Conservation (phyloP, 2,888 invertebrate species). For the Eledona agricola region DNA sequence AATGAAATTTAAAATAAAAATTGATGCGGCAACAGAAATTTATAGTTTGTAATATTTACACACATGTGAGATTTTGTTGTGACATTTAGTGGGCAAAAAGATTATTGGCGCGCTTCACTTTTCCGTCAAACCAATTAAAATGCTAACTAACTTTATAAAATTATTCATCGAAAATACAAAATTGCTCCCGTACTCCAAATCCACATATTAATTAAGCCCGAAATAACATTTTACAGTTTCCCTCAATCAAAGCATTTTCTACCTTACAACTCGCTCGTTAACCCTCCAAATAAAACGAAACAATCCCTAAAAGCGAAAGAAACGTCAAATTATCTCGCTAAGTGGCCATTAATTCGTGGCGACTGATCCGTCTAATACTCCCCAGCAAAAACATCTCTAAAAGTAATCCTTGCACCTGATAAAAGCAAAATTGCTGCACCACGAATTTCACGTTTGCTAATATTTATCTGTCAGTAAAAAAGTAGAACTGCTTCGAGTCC, state of each 20-base stretch:
- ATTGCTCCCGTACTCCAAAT: constrained; percentile 11
- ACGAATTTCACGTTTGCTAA: too few species aligned
- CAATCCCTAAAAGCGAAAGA: constrained; percentile 15
- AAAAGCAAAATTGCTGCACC: constrained; percentile 30
- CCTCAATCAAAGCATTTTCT: constrained; percentile 1
- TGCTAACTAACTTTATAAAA: constrained; percentile 19
- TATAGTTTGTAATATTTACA: too few species aligned
- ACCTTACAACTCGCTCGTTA: not conserved
- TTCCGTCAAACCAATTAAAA: constrained; percentile 29
- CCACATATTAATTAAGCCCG: not conserved
- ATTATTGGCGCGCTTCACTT: too few species aligned
- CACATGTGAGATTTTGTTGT: too few species aligned
- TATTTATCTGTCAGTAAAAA: too few species aligned
- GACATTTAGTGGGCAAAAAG: too few species aligned
- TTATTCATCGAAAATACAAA: constrained; percentile 23
- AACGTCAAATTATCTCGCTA: constrained; percentile 23
- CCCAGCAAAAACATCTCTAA: constrained; percentile 31
- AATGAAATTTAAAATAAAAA: too few species aligned
- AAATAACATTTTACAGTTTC: constrained; percentile 1
- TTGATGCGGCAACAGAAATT: too few species aligned
- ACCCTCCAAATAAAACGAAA: constrained; percentile 13
- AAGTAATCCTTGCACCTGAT: constrained; percentile 34
- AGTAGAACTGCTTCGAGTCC: too few species aligned
- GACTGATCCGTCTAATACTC: constrained; percentile 30
- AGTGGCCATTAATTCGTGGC: constrained; percentile 32